A percentile compares a stretch with the other conserved stretches of the same genome.
Evolutionary conservation across 2,888 invertebrate genomes (phyloP).

Genomic region (Prenolepis imparis): DNA sequence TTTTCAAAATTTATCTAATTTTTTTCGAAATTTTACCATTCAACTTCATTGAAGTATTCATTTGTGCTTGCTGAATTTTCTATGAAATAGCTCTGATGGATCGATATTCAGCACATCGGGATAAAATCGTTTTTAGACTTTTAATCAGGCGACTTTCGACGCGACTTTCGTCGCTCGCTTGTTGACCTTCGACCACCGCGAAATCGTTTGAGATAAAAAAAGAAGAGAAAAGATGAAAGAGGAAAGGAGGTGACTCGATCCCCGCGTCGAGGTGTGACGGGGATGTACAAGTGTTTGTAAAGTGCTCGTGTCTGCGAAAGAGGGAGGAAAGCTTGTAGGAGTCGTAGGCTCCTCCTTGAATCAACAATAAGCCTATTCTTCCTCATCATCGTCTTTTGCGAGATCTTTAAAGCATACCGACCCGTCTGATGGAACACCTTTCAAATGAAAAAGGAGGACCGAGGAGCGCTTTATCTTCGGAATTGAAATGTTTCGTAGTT

Average conservation of each 20-base stretch:
- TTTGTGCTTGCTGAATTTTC: background rate
- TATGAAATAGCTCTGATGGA: background rate
- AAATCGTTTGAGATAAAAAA: constrained; percentile 9
- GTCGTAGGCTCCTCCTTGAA: constrained; percentile 41
- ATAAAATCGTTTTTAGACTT: constrained; percentile 23
- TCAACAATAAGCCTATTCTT: constrained; percentile 52
- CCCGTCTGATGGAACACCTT: constrained; percentile 49
- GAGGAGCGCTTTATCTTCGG: background rate
- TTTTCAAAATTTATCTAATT: no score
- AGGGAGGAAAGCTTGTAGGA: constrained; percentile 56
- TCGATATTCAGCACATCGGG: constrained; percentile 57
- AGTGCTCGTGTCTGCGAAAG: constrained; percentile 55
- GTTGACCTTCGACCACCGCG: constrained; percentile 28
- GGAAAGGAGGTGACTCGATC: background rate
- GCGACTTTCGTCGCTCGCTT: background rate
- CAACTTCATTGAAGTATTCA: background rate
- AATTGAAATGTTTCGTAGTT: background rate
- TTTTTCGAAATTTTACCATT: no score
- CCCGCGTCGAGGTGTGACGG: constrained; percentile 8
- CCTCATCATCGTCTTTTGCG: constrained; percentile 58
- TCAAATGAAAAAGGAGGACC: constrained; percentile 29
- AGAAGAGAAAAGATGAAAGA: constrained; percentile 9
- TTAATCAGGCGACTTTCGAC: constrained; percentile 46
- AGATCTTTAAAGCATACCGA: constrained; percentile 61
- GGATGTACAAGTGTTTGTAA: constrained; percentile 61